Conservation (phyloP, 2,113 vertebrate genomes). For the Archocentrus centrarchus region DNA sequence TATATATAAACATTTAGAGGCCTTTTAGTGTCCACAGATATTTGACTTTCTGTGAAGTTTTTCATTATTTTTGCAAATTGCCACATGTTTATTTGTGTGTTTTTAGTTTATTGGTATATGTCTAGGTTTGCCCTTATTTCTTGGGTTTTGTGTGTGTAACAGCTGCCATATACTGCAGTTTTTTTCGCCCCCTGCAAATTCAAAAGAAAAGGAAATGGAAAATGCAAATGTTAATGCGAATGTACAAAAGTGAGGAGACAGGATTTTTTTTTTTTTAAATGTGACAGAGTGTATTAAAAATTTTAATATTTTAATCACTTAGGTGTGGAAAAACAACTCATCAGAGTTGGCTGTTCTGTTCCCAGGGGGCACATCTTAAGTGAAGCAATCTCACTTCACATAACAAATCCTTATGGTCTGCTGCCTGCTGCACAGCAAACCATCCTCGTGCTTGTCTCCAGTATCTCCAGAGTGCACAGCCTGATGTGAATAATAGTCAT, state of each 20-base stretch:
- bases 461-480: slow-evolving; percentile 33
- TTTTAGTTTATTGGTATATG: neutral
- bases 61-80: neutral
- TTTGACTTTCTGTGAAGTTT: neutral
- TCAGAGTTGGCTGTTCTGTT: slow-evolving; percentile 17
- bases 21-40: neutral
- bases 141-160: too few species aligned
- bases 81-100: neutral
- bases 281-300: slow-evolving; percentile 26
- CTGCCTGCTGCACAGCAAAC: slow-evolving; percentile 4
- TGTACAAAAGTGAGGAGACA: neutral
- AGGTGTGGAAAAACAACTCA: slow-evolving; percentile 43
- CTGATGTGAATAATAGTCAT: slow-evolving; percentile 50
- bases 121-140: neutral
- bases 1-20: neutral
- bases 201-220: slow-evolving; percentile 1
- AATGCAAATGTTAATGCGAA: slow-evolving; percentile 13
- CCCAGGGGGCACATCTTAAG: slow-evolving; percentile 4
- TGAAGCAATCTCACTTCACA: slow-evolving; percentile 35
- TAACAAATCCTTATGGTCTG: slow-evolving; percentile 26
- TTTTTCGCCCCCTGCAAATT: neutral
- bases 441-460: slow-evolving; percentile 1
- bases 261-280: slow-evolving; percentile 24
- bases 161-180: too few species aligned
- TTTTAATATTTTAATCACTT: slow-evolving; percentile 41